phyloP scores from a whole-genome alignment of 35 echinoderm and acorn worm genomes.

The Amphiura filiformis region DNA sequence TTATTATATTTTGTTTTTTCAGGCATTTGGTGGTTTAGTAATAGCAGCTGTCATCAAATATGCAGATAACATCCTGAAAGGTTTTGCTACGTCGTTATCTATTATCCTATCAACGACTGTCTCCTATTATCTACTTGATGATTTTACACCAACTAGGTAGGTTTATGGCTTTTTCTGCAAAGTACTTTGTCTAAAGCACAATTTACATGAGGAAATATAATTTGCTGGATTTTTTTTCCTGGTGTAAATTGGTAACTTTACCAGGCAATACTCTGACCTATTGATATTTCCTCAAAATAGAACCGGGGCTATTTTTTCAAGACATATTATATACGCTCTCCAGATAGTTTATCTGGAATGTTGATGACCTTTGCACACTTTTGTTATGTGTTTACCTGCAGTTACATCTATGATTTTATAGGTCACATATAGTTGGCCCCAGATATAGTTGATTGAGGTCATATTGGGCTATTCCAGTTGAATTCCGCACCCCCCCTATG shows the following conservation, averaged over 20 bases:
- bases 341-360: no score
- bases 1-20: conserved; percentile 25
- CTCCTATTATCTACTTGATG: conserved; percentile 84
- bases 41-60: conserved; percentile 99
- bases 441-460: no score
- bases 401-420: no score
- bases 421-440: no score
- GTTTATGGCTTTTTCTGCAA: not conserved
- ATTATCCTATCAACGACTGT: conserved; percentile 87
- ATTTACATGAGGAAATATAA: not conserved
- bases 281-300: no score
- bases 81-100: conserved; percentile 94
- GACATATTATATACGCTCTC: no score
- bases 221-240: not conserved
- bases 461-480: no score
- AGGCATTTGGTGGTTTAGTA: conserved; percentile 91
- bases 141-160: conserved; percentile 91
- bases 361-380: no score
- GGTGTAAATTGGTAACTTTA: not conserved
- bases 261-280: no score
- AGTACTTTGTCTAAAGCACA: not conserved
- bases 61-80: conserved; percentile 98
- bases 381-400: no score
- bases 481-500: no score
- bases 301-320: no score